These are phyloP conservation scores for Teinopalpus imperialis DNA, from an alignment of 2,888 invertebrate genomes.

Conservation along the genomic window DNA sequence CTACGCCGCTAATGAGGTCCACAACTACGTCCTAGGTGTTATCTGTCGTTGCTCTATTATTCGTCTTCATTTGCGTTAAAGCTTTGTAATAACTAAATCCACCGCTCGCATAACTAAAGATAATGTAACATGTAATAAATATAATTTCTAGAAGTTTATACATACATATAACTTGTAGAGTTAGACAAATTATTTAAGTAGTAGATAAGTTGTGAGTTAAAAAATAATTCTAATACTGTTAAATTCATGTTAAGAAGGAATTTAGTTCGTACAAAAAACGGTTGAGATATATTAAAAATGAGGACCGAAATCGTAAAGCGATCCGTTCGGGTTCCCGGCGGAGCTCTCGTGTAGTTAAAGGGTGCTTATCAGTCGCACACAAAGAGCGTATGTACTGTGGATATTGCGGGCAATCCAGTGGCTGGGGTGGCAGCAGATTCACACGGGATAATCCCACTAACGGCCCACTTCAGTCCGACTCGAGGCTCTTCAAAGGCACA, in stretches of 20 bases:
- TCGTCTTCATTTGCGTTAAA: conserved; percentile 7
- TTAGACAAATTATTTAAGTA: no score
- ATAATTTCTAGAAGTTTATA: no score
- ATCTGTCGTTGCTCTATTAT: conserved; percentile 4
- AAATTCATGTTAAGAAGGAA: no score
- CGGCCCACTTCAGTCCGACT: conserved; percentile 27
- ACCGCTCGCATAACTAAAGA: no score
- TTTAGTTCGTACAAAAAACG: no score
- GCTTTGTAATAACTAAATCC: no score
- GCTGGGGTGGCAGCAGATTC: conserved; percentile 22
- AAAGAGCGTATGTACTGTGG: conserved; percentile 21
- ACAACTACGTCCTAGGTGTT: conserved; percentile 1
- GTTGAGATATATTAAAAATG: no score
- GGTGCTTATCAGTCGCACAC: conserved; percentile 27
- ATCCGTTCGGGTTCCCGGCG: conserved; percentile 29
- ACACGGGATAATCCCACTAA: conserved; percentile 26
- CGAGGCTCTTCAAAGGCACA: conserved; percentile 22
- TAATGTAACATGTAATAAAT: no score
- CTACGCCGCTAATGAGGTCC: conserved; percentile 1
- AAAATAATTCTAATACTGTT: no score
- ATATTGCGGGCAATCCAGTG: conserved; percentile 21
- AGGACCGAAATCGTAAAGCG: conserved; percentile 28
- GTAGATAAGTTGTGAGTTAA: no score
- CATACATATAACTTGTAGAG: no score
- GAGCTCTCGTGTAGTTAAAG: conserved; percentile 24